Conservation (phyloP, 2,888 invertebrate species). For the Baccha elongata region DNA sequence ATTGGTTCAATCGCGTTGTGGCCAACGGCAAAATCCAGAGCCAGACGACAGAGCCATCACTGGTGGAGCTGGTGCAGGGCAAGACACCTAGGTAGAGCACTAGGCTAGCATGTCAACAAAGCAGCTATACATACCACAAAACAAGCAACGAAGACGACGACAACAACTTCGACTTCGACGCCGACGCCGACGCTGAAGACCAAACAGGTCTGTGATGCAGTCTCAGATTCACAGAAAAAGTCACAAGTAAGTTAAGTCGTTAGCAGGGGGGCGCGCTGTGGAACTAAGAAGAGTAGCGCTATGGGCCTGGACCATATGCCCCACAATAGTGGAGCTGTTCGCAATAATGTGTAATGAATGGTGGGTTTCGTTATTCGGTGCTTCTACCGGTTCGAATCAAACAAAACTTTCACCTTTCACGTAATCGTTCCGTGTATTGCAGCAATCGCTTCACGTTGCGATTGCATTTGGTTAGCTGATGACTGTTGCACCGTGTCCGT, state of each 20-base stretch:
- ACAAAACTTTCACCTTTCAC: slow-evolving; percentile 82
- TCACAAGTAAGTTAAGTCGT: slow-evolving; percentile 25
- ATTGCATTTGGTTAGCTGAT: slow-evolving; percentile 55
- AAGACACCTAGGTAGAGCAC: slow-evolving; percentile 73
- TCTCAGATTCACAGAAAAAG: slow-evolving; percentile 59
- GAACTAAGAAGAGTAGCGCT: slow-evolving; percentile 31
- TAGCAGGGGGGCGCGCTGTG: slow-evolving; percentile 21
- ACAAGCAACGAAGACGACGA: slow-evolving; percentile 39
- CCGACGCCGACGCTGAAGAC: slow-evolving; percentile 29
- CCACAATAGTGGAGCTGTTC: slow-evolving; percentile 69
- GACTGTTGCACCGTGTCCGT: slow-evolving; percentile 49
- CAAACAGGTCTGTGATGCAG: slow-evolving; percentile 73
- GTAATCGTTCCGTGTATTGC: slow-evolving; percentile 79
- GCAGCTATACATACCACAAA: slow-evolving; percentile 53
- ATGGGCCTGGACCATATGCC: slow-evolving; percentile 67
- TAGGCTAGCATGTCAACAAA: slow-evolving; percentile 75
- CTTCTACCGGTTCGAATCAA: slow-evolving; percentile 73
- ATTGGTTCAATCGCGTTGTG: slow-evolving; percentile 71
- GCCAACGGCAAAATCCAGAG: slow-evolving; percentile 53
- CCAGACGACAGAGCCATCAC: slow-evolving; percentile 48
- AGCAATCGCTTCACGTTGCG: slow-evolving; percentile 68
- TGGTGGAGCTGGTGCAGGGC: slow-evolving; percentile 47
- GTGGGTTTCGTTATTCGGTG: slow-evolving; percentile 62
- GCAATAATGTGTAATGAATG: slow-evolving; percentile 67
- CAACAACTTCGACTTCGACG: slow-evolving; percentile 24